Evolutionary conservation across 2,113 vertebrate genomes (phyloP), one percentile per base, ranked within the genome.

Genomic region (Emydura subglobosa): DNA sequence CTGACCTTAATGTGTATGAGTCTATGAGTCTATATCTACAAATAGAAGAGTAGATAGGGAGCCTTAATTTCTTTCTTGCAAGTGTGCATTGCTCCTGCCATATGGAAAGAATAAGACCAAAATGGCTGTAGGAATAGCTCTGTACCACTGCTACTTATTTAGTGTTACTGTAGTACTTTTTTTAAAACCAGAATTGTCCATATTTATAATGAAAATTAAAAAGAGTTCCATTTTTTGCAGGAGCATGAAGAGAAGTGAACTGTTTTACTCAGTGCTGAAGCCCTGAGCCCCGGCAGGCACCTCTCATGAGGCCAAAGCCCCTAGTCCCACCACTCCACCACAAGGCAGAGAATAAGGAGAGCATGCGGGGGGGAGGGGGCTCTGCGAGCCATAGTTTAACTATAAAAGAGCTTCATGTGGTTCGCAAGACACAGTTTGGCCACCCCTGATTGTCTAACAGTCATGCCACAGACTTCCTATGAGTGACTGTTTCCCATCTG

Each of bases 51-150:
- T 39, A 72, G n/a, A 39, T 39, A 72, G n/a, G 19, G 5, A 74
- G 9, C n/a, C 68, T 74, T 21, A 5, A 11, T 42, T 42, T 74
- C n/a, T 42, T 42, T 42, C 72, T 27, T 1, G 2, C 59, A 34
- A 29, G n/a, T 72, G 34, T 90, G 81, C 95, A 88, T 94, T 92
- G 85, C 91, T 94, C n/a, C 96, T 94, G 90, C 14, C 5, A 25
- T 5, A 2, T 16, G 55, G 82, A 91, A 94, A 95, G 76, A 10
- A 86, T 5, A 53, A 74, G 49, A 87, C 47, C 65, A 86, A 85
- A 21, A 57, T 12, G 83, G 59, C 25, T 80, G 53, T 90, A 93
- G 83, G 92, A 76, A 39, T 31, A 25, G 4, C 1, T 1, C 51
- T 42, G 29, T 82, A 74, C n/a, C 72, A 86, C 59, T 0, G 0